Evolutionary conservation across 2,113 vertebrate genomes (phyloP), one percentile per base, ranked within the genome.

Genomic region (Neolamprologus toae): DNA sequence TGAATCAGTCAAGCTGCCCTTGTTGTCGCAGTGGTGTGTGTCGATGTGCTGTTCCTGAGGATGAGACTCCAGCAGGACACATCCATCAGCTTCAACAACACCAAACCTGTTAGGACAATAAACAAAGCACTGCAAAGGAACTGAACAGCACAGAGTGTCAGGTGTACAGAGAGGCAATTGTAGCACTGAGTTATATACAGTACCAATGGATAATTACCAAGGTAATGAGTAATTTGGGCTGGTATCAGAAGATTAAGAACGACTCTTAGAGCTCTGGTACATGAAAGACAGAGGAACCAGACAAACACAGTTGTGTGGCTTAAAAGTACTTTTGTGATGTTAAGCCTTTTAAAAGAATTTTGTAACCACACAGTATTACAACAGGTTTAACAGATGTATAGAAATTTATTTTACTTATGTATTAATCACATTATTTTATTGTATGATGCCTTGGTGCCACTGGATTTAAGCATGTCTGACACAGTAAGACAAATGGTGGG

Each of bases 1-100:
- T 89, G 16, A 93, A 93, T 92, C 91, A 87, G 91, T 90, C 89
- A 78, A 85, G 57, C 82, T 85, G 87, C 88, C 85, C 83, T 82
- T 88, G 80, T 80, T 61, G 61, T 82, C 76, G 55, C 88, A 14
- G 79, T 37, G 79, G 68, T 4, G 59, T 90, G 87, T 51, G 45
- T 37, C 3, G 8, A 68, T 21, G 88, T 68, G 90, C 71, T 76
- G 53, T 85, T 78, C 8, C 86, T 17, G 31, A 87, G 90, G 84
- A 17, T 5, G 5, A 10, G 78, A 40, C 80, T 89, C 86, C 89
- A 83, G 85, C 86, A 93, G 83, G 90, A 93, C 68, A 42, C 89
- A 93, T 89, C 89, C 73, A 88, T 92, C 89, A 93, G 76, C 33
- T 42, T 31, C 54, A 86, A 90, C 82, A 83, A 54, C 81, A 59